Conservation (phyloP, 2,113 vertebrate species). For the Illadopsis cleaveri region DNA sequence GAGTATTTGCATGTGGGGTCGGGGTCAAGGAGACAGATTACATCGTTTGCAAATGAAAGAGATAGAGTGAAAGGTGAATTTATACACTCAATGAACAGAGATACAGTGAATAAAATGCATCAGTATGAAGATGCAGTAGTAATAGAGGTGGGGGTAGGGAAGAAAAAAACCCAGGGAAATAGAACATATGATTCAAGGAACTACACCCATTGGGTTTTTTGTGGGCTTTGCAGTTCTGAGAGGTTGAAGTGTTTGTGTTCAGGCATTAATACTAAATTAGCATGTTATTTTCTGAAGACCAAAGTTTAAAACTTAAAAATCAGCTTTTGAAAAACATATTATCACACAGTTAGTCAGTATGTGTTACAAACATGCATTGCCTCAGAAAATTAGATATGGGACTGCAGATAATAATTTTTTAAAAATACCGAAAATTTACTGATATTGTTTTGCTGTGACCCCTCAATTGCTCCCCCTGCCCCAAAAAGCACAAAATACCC, state of each 20-base stretch:
- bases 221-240: background rate
- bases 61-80: background rate
- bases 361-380: background rate
- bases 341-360: background rate
- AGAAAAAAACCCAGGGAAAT: background rate
- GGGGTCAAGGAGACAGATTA: background rate
- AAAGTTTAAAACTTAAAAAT: background rate
- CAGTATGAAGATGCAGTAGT: background rate
- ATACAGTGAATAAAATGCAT: background rate
- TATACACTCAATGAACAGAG: background rate
- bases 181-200: background rate
- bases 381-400: background rate
- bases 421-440: background rate
- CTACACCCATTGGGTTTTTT: background rate
- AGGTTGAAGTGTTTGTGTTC: background rate
- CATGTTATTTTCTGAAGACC: background rate
- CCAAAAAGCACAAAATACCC: background rate
- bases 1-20: background rate
- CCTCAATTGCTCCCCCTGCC: fast-evolving
- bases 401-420: background rate
- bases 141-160: background rate
- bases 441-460: background rate
- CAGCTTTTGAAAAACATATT: background rate
- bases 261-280: background rate
- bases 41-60: background rate